These are phyloP conservation scores for Sparidentex hasta DNA, from an alignment of 2,797 vertebrate species.

Conservation along the genomic window DNA sequence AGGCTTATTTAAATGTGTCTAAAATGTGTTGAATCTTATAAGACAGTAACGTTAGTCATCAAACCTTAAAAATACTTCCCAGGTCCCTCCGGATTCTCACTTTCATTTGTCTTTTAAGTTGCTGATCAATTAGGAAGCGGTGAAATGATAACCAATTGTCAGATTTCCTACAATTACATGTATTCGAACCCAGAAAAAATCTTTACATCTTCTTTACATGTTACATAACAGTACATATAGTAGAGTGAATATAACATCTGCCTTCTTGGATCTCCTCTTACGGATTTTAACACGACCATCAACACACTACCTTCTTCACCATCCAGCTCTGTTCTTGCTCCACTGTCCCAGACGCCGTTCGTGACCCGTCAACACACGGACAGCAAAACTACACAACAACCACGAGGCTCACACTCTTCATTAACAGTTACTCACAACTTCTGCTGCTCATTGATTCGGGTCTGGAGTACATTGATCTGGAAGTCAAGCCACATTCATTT, in stretches of 20 bases:
- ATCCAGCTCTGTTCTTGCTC: conserved; percentile 25
- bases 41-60: too few relatives aligned
- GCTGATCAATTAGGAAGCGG: too few relatives aligned
- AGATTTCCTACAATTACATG: too few relatives aligned
- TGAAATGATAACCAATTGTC: too few relatives aligned
- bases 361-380: conserved; percentile 50
- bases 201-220: too few relatives aligned
- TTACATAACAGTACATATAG: not conserved
- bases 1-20: too few relatives aligned
- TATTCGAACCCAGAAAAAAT: too few relatives aligned
- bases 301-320: conserved; percentile 25
- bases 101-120: too few relatives aligned
- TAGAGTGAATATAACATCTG: not conserved
- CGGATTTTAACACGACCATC: conserved; percentile 10
- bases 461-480: conserved; percentile 80
- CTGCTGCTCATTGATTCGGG: conserved; percentile 81
- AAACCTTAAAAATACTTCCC: too few relatives aligned
- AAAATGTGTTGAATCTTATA: too few relatives aligned
- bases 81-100: too few relatives aligned
- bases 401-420: conserved; percentile 53
- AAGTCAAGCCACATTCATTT: conserved; percentile 78
- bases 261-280: not conserved
- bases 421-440: conserved; percentile 82
- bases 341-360: conserved; percentile 2
- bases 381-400: conserved; percentile 64